These are phyloP conservation scores for Tetragnatha versicolor DNA, from an alignment of 1,140 invertebrate species.

Conservation along the genomic window DNA sequence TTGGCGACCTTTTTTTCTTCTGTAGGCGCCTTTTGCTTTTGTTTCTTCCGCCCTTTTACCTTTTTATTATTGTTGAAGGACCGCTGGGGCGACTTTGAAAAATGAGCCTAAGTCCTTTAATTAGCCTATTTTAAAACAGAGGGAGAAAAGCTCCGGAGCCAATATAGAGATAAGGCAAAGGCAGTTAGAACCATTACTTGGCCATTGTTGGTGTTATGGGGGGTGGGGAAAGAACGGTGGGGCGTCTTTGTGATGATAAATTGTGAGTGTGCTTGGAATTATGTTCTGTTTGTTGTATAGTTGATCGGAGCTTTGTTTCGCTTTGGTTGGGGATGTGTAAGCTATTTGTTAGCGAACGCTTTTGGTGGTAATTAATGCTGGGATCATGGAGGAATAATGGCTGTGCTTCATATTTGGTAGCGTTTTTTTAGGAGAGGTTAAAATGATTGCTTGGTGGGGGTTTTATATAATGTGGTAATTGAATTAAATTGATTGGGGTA, in stretches of 20 bases:
- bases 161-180: conserved; percentile 30
- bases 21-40: background rate
- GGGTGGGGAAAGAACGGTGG: background rate
- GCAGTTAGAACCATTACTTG: background rate
- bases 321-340: background rate
- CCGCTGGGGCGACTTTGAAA: conserved; percentile 8
- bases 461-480: too few species aligned
- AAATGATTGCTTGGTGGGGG: too few species aligned
- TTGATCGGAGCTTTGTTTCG: conserved; percentile 26
- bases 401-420: too few species aligned
- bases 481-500: too few species aligned
- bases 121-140: conserved; percentile 25
- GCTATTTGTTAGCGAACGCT: background rate
- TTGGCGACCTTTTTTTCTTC: conserved; percentile 16
- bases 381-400: conserved; percentile 28
- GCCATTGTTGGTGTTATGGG: background rate
- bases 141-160: background rate
- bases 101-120: conserved; percentile 32
- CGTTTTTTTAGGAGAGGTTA: too few species aligned
- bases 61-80: background rate
- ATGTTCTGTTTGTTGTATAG: conserved; percentile 35
- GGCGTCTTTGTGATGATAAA: conserved; percentile 37
- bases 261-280: background rate
- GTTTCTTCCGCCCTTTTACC: background rate
- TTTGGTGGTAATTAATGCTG: conserved; percentile 30